phyloP scores from a whole-genome alignment of 2,888 invertebrate species.

The Ferdinandea cuprea region DNA sequence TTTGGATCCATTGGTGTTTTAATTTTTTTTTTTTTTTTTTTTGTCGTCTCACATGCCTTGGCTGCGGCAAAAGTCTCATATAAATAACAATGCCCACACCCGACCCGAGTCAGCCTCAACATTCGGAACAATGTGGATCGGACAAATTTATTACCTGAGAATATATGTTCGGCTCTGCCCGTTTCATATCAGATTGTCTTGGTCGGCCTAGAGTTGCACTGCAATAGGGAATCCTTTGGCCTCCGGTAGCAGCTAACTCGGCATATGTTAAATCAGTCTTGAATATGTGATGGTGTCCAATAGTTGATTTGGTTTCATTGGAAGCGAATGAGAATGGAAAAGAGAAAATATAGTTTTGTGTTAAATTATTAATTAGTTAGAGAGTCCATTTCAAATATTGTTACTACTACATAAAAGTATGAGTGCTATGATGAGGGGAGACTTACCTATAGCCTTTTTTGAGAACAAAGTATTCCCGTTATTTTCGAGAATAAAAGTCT shows the following conservation, averaged over 20 bases:
- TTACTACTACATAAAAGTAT: too few relatives aligned
- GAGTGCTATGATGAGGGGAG: too few relatives aligned
- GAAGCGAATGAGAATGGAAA: slow-evolving; percentile 27
- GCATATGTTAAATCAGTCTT: slow-evolving; percentile 82
- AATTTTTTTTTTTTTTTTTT: slow-evolving; percentile 58
- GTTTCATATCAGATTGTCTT: slow-evolving; percentile 81
- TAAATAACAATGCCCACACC: slow-evolving; percentile 30
- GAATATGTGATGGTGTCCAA: slow-evolving; percentile 11
- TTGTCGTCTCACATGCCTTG: slow-evolving; percentile 32
- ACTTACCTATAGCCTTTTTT: too few relatives aligned
- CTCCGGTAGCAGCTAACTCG: slow-evolving; percentile 78
- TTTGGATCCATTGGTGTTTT: slow-evolving; percentile 32
- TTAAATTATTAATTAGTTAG: neutral
- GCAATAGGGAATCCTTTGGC: slow-evolving; percentile 81
- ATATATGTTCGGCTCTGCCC: slow-evolving; percentile 83
- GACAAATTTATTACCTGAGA: slow-evolving; percentile 83
- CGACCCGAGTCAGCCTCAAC: slow-evolving; percentile 45
- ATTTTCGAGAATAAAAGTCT: too few relatives aligned
- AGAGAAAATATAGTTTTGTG: neutral
- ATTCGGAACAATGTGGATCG: slow-evolving; percentile 79
- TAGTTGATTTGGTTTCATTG: neutral
- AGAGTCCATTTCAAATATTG: too few relatives aligned
- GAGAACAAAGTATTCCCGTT: too few relatives aligned
- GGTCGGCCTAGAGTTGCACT: slow-evolving; percentile 83
- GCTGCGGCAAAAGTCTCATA: slow-evolving; percentile 42